phyloP scores from a whole-genome alignment of 92 coral and sea anemone species.

The Metridium senile region DNA sequence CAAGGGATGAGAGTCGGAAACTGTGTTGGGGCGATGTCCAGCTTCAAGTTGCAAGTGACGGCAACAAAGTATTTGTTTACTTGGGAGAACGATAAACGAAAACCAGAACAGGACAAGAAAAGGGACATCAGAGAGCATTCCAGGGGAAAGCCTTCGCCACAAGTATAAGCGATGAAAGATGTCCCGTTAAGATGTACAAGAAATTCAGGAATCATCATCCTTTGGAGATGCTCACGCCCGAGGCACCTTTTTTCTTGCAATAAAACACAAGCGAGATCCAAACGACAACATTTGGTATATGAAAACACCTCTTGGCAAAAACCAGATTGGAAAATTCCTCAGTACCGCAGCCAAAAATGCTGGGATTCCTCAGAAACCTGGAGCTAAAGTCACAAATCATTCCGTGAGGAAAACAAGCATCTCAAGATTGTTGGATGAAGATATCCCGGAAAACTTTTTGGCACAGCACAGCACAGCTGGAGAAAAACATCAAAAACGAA shows the following conservation, averaged over 20 bases:
- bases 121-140: slow-evolving; percentile 37
- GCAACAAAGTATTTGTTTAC: slow-evolving; percentile 29
- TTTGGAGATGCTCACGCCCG: slow-evolving; percentile 39
- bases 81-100: slow-evolving; percentile 32
- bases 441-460: slow-evolving; percentile 40
- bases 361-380: slow-evolving; percentile 34
- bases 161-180: slow-evolving; percentile 14
- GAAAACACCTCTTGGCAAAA: slow-evolving; percentile 56
- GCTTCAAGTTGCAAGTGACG: slow-evolving; percentile 4
- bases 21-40: slow-evolving; percentile 40
- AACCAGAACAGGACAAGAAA: slow-evolving; percentile 30
- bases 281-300: slow-evolving; percentile 38
- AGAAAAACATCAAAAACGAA: slow-evolving; percentile 27
- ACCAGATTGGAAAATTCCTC: slow-evolving; percentile 52
- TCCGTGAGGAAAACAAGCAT: slow-evolving; percentile 51
- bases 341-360: slow-evolving; percentile 43
- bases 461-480: slow-evolving; percentile 45
- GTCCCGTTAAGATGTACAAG: slow-evolving; percentile 51
- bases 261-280: slow-evolving; percentile 39
- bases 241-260: slow-evolving; percentile 63
- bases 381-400: slow-evolving; percentile 53
- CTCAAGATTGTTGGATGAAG: slow-evolving; percentile 48
- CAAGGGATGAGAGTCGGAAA: slow-evolving; percentile 36
- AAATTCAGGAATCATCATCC: slow-evolving; percentile 56
- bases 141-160: slow-evolving; percentile 35